Conservation (phyloP, 2,797 vertebrate genomes). For the Peromyscus aztecus region DNA sequence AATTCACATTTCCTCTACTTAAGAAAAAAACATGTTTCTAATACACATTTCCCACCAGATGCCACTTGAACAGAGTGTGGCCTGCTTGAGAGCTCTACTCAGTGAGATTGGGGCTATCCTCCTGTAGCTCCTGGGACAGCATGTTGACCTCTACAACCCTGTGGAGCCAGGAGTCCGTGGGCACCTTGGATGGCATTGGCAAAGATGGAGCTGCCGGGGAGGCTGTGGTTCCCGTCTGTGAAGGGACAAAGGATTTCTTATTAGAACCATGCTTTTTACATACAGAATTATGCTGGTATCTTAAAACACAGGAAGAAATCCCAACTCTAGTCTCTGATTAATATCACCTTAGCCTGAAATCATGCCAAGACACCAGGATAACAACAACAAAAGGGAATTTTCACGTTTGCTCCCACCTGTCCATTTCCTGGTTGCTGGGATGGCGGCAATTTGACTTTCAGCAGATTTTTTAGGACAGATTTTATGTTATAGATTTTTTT, state of each 20-base stretch:
- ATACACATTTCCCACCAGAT: conserved; percentile 61
- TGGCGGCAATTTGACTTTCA: neutral
- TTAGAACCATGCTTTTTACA: neutral
- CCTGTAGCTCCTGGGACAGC: neutral
- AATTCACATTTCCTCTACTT: conserved; percentile 60
- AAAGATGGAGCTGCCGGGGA: neutral
- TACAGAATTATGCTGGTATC: neutral
- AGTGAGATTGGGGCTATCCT: neutral
- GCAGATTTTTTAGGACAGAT: neutral
- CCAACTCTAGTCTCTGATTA: neutral
- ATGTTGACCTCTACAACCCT: neutral
- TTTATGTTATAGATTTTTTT: neutral
- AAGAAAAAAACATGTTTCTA: conserved; percentile 47
- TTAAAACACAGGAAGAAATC: conserved; percentile 10
- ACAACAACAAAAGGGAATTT: neutral
- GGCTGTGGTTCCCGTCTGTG: neutral
- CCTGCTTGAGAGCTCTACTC: neutral
- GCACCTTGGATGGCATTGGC: neutral
- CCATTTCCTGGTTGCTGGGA: neutral
- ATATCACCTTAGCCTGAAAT: neutral
- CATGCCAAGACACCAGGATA: conserved; percentile 6
- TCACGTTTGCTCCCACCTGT: neutral
- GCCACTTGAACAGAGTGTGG: neutral
- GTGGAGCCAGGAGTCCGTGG: neutral
- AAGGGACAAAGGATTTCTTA: neutral